These are phyloP conservation scores for Athetis lepigone DNA, from an alignment of 2,888 invertebrate species.

Conservation along the genomic window DNA sequence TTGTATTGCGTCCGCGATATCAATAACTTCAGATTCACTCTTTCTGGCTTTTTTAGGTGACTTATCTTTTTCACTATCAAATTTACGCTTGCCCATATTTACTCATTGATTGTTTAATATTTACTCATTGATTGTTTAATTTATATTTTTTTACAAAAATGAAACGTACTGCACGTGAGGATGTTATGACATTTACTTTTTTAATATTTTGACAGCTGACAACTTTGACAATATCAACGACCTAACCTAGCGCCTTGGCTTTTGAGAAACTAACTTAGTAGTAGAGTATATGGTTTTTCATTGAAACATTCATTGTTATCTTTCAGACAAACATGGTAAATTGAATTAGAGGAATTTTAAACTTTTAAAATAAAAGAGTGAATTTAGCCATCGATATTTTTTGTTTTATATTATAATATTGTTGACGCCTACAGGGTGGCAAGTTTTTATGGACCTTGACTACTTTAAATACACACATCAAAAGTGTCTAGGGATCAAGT, in stretches of 20 bases:
- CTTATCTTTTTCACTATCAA: slow-evolving; percentile 68
- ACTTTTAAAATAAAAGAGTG: too few relatives aligned
- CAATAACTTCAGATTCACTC: slow-evolving; percentile 62
- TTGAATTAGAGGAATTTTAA: too few relatives aligned
- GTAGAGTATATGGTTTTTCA: too few relatives aligned
- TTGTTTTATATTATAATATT: too few relatives aligned
- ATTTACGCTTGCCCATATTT: slow-evolving; percentile 84
- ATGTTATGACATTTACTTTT: slow-evolving; percentile 52
- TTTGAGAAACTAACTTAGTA: too few relatives aligned
- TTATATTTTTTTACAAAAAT: slow-evolving; percentile 3
- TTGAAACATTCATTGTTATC: too few relatives aligned
- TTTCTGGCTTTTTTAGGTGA: slow-evolving; percentile 72
- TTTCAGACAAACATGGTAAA: too few relatives aligned
- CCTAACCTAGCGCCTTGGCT: not conserved
- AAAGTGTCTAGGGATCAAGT: too few relatives aligned
- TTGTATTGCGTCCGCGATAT: slow-evolving; percentile 66
- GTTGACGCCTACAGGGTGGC: too few relatives aligned
- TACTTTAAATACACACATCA: too few relatives aligned
- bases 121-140: slow-evolving; percentile 47
- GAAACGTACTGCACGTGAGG: slow-evolving; percentile 65
- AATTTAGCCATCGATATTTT: too few relatives aligned
- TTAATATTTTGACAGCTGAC: slow-evolving; percentile 13
- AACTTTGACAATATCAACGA: not conserved
- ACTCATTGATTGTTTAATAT: slow-evolving; percentile 47
- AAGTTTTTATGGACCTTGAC: too few relatives aligned